phyloP scores from a whole-genome alignment of 2,888 invertebrate species.

The Taphrorychus bicolor region DNA sequence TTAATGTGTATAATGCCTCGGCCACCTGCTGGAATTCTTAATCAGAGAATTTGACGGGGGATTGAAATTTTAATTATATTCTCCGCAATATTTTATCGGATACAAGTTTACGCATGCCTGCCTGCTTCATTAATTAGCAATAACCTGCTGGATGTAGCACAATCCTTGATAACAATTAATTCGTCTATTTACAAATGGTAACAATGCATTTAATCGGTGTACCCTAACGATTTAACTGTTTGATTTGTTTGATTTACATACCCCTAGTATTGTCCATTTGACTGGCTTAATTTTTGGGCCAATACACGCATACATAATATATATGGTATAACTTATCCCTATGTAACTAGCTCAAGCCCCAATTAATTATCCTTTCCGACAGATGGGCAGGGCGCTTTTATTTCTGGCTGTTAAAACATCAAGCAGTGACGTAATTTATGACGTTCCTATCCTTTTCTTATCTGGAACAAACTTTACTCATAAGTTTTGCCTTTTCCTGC shows the following conservation, averaged over 20 bases:
- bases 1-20: background rate
- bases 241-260: background rate
- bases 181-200: too few species aligned
- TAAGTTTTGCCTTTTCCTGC: slow-evolving; percentile 5
- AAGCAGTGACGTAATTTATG: slow-evolving; percentile 9
- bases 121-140: background rate
- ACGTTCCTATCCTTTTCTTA: slow-evolving; percentile 11
- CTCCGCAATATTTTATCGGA: background rate
- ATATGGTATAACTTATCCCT: too few species aligned
- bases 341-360: background rate
- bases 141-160: background rate
- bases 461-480: slow-evolving; percentile 11
- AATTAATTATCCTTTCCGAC: background rate
- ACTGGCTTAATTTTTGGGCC: background rate
- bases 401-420: background rate
- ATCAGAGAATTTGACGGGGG: background rate
- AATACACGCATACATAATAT: too few species aligned
- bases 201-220: background rate
- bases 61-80: background rate
- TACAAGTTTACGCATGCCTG: background rate
- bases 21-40: background rate
- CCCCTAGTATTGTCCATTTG: background rate
- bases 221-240: background rate
- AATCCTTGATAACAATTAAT: too few species aligned
- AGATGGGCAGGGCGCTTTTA: background rate